phyloP scores from a whole-genome alignment of 2,888 invertebrate species.

The Eupithecia tripunctaria region DNA sequence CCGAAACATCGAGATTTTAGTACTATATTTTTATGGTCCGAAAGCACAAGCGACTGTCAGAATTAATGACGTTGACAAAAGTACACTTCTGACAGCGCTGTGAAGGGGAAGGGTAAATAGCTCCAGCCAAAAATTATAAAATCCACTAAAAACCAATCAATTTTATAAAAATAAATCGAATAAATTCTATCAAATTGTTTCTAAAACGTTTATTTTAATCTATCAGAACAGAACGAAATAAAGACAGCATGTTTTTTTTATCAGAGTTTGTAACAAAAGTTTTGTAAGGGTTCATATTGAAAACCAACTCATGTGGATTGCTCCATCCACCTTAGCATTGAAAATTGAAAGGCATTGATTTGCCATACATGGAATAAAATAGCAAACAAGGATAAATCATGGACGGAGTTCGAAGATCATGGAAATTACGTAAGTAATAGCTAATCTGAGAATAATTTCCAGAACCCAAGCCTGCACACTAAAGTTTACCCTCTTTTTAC shows the following conservation, averaged over 20 bases:
- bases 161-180: not conserved
- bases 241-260: not conserved
- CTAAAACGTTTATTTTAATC: not conserved
- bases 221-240: fast-evolving
- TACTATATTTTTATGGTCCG: no score
- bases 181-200: constrained; percentile 10
- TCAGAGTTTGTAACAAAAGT: not conserved
- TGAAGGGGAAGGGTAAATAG: not conserved
- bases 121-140: not conserved
- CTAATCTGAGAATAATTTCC: not conserved
- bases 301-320: constrained; percentile 3
- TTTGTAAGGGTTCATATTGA: no score
- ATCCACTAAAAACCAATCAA: not conserved
- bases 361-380: constrained; percentile 54
- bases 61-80: not conserved
- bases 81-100: not conserved
- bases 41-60: not conserved
- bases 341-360: constrained; percentile 47
- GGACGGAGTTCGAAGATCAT: constrained; percentile 88
- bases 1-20: no score
- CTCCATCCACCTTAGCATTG: not conserved
- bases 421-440: constrained; percentile 91
- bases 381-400: constrained; percentile 57
- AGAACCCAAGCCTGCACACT: not conserved
- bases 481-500: constrained; percentile 40